These are phyloP conservation scores for Brachynemurus nebulosus DNA, from an alignment of 2,888 invertebrate species.

Conservation along the genomic window DNA sequence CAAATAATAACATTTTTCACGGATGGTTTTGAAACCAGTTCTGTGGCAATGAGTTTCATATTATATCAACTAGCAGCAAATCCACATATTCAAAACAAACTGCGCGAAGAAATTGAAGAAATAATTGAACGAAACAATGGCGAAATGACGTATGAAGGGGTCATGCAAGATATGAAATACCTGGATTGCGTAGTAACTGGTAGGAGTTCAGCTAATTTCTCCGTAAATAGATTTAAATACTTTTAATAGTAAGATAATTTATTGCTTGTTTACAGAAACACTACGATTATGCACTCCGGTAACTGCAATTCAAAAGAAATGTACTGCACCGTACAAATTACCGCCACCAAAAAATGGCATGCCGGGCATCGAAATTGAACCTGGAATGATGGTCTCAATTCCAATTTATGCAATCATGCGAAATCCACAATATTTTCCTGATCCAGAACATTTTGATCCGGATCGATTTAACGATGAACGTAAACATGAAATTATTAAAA, in stretches of 20 bases:
- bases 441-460: constrained; percentile 4
- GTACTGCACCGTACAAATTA: not conserved
- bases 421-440: constrained; percentile 1
- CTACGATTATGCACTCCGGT: not conserved
- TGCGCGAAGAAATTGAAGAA: constrained; percentile 23
- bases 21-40: constrained; percentile 27
- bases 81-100: constrained; percentile 22
- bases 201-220: not conserved
- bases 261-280: constrained; percentile 7
- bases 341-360: not conserved
- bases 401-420: not conserved
- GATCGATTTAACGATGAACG: constrained; percentile 3
- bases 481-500: constrained; percentile 1
- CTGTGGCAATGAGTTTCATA: constrained; percentile 22
- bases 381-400: not conserved
- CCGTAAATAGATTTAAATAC: no score
- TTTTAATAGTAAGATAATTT: no score
- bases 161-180: constrained; percentile 25
- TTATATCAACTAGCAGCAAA: constrained; percentile 24
- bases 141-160: constrained; percentile 21
- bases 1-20: constrained; percentile 25
- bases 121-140: constrained; percentile 18
- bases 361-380: not conserved
- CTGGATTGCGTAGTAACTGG: constrained; percentile 15
- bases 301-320: not conserved